Percentiles rank a stretch among this genome's conserved stretches.
phyloP scores from a whole-genome alignment of 2,113 vertebrate genomes.

The Percina caprodes region DNA sequence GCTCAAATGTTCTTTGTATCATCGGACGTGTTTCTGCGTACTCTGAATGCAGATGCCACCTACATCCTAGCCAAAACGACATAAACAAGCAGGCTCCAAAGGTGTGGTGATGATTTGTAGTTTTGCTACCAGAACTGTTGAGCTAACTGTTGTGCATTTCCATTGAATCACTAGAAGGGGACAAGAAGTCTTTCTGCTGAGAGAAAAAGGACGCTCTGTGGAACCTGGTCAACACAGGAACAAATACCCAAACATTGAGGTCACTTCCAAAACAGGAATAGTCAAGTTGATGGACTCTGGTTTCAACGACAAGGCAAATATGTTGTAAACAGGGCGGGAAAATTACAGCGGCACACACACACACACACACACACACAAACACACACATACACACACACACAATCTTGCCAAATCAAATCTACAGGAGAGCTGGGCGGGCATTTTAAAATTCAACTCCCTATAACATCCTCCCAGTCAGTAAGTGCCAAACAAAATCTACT shows the following conservation, averaged over 20 bases:
- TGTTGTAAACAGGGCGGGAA: conserved; percentile 53
- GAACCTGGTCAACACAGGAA: conserved; percentile 65
- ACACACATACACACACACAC: conserved; percentile 9
- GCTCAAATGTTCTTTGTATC: background rate
- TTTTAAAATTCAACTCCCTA: conserved; percentile 63
- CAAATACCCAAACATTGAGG: conserved; percentile 76
- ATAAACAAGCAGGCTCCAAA: background rate
- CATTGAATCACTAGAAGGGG: conserved; percentile 53
- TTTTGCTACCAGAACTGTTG: conserved; percentile 51
- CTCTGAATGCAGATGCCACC: background rate
- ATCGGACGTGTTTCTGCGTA: background rate
- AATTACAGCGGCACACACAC: conserved; percentile 20
- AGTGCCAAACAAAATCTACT: conserved; percentile 62
- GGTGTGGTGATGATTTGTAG: conserved; percentile 36
- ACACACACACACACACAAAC: conserved; percentile 9
- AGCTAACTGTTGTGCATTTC: conserved; percentile 57
- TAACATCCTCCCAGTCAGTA: conserved; percentile 35
- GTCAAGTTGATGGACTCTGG: conserved; percentile 63
- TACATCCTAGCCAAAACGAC: background rate
- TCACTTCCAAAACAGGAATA: conserved; percentile 69
- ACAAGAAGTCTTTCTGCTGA: conserved; percentile 71
- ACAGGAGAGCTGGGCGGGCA: conserved; percentile 64
- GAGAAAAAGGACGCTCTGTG: conserved; percentile 72
- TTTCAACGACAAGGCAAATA: conserved; percentile 58
- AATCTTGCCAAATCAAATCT: conserved; percentile 67